A percentile compares a stretch with the other conserved stretches of the same genome.
These are phyloP conservation scores for Cordylochernes scorpioides DNA, from an alignment of 2,888 invertebrate genomes.

Conservation along the genomic window DNA sequence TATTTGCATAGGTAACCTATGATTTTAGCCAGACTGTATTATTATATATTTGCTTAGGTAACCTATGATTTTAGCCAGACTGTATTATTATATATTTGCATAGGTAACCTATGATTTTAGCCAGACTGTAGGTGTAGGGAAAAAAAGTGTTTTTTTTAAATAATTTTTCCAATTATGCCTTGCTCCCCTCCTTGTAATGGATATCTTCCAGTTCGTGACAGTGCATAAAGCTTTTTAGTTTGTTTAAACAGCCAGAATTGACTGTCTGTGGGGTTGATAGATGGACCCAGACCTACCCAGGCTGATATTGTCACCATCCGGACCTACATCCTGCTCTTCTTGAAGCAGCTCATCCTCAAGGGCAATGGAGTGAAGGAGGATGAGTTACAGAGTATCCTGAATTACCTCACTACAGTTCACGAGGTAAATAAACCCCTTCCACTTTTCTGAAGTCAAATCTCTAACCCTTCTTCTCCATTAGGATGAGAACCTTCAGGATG, in stretches of 20 bases:
- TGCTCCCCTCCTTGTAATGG: too few relatives aligned
- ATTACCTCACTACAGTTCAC: conserved; percentile 88
- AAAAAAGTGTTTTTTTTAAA: too few relatives aligned
- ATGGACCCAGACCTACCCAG: conserved; percentile 52
- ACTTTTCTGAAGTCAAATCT: conserved; percentile 8
- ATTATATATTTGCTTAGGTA: too few relatives aligned
- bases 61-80: too few relatives aligned
- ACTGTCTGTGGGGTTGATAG: conserved; percentile 4
- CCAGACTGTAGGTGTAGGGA: too few relatives aligned
- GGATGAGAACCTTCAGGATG: conserved; percentile 96
- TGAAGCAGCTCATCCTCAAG: conserved; percentile 85
- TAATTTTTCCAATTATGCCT: too few relatives aligned
- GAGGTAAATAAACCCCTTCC: conserved; percentile 35
- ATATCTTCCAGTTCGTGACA: not conserved
- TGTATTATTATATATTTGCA: too few relatives aligned
- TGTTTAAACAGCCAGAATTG: too few relatives aligned
- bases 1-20: too few relatives aligned
- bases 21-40: too few relatives aligned
- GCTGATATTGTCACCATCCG: conserved; percentile 81
- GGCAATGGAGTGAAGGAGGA: conserved; percentile 93
- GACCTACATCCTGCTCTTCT: conserved; percentile 73
- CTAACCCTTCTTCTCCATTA: conserved; percentile 20
- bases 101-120: too few relatives aligned
- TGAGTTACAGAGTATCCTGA: conserved; percentile 88
- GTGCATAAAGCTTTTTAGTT: not conserved